Conservation (phyloP, 2,888 invertebrate genomes). For the Eupithecia exiguata region DNA sequence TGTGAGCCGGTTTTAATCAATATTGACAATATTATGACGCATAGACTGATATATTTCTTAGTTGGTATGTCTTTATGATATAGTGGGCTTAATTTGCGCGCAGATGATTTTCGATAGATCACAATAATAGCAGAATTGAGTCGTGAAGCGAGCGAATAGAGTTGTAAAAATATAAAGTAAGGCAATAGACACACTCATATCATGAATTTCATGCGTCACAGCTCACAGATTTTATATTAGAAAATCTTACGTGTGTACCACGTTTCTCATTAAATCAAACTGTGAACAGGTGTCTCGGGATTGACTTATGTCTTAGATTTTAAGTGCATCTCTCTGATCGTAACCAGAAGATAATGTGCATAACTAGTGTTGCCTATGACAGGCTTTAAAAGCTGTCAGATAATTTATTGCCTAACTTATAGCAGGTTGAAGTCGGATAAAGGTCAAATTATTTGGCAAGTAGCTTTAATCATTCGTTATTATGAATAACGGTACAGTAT, state of each 20-base stretch:
- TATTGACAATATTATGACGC: conserved; percentile 3
- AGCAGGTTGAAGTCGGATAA: background rate
- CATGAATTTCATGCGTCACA: conserved; percentile 33
- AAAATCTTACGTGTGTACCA: conserved; percentile 15
- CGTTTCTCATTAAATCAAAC: conserved; percentile 27
- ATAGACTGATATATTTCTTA: conserved; percentile 1
- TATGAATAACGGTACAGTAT: conserved; percentile 6
- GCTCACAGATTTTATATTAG: conserved; percentile 22
- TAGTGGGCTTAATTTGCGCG: conserved; percentile 17
- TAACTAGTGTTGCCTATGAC: conserved; percentile 9
- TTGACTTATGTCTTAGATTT: conserved; percentile 24
- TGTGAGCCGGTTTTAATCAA: conserved; percentile 19
- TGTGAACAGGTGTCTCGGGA: conserved; percentile 24
- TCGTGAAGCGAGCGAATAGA: conserved; percentile 48
- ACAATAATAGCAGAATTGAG: conserved; percentile 57
- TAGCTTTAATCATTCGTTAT: conserved; percentile 5
- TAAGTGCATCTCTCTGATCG: conserved; percentile 10
- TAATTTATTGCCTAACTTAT: conserved; percentile 5
- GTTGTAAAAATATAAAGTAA: conserved; percentile 33
- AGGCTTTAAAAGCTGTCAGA: conserved; percentile 13
- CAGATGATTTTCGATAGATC: conserved; percentile 49
- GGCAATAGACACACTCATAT: conserved; percentile 34
- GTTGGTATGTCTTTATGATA: conserved; percentile 11
- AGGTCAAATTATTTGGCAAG: conserved; percentile 13
- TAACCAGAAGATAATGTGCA: conserved; percentile 1